Conservation (phyloP, 2,113 vertebrate genomes). For the Macquaria ambigua region DNA sequence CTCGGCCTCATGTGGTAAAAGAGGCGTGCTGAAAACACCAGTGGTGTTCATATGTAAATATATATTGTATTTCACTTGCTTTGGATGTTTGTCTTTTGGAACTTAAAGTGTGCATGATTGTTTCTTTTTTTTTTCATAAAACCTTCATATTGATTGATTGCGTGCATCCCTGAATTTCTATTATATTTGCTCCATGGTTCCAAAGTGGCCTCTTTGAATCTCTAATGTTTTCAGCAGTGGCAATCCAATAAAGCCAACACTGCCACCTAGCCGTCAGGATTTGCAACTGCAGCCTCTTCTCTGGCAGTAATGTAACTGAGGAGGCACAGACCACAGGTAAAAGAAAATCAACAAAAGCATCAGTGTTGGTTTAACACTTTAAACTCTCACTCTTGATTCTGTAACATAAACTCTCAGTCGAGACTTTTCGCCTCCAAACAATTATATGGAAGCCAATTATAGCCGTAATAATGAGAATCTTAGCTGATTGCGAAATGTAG, state of each 20-base stretch:
- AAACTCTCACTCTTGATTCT: neutral
- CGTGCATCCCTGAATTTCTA: conserved; percentile 30
- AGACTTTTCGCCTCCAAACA: neutral
- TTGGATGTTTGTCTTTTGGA: conserved; percentile 65
- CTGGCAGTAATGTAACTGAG: neutral
- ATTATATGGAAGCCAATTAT: neutral
- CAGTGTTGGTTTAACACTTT: neutral
- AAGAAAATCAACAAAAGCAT: neutral
- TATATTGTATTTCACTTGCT: conserved; percentile 56
- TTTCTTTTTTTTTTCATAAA: conserved; percentile 57
- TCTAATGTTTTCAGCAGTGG: neutral
- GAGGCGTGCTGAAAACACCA: conserved; percentile 63
- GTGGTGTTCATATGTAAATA: conserved; percentile 75
- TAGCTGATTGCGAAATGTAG: no score
- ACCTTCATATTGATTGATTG: conserved; percentile 32
- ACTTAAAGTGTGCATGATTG: conserved; percentile 62
- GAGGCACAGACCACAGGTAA: neutral
- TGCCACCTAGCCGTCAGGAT: conserved; percentile 50
- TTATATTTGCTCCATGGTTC: neutral
- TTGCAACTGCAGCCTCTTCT: conserved; percentile 26
- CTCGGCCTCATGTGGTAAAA: conserved; percentile 38
- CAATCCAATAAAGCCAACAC: conserved; percentile 50
- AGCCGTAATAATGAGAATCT: neutral
- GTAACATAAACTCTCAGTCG: neutral
- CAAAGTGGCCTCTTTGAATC: conserved; percentile 22